Evolutionary conservation across 2,797 vertebrate species (phyloP), one percentile per base, ranked within the genome.

Genomic region (Protonibea diacanthus): DNA sequence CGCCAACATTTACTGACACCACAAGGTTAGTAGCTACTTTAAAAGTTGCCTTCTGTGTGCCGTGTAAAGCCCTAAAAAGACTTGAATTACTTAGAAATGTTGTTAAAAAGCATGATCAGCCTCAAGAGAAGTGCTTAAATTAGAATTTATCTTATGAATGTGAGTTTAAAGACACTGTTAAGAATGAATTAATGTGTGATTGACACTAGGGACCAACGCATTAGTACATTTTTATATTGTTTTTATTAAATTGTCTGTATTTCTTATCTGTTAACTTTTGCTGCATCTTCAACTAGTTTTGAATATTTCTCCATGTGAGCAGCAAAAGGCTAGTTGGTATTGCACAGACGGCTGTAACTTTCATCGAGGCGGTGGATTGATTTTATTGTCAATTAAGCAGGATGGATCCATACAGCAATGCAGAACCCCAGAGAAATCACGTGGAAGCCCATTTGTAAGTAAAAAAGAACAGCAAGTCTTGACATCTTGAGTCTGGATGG

Each of bases 321-420:
- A 44, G 23, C n/a, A 9, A 3, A 45, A 40, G 33, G 25, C n/a
- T 38, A 2, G n/a, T 44, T 49, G 45, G 21, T 21, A 3, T 20
- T 59, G 44, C 27, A 40, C 61, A 62, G 53, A 45, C 59, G 63
- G 48, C 61, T 73, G 57, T 27, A 61, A 47, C 33, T 44, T 70
- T 67, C 33, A 63, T 40, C 42, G 63, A 62, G 55, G 76, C 49
- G 44, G 8, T n/a, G 18, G 27, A 88, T 86, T 29, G 76, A 88
- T 82, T 86, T 59, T 61, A 62, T 67, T 87, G 83, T 74, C 80
- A 89, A 65, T 91, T 86, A 83, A 70, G 38, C 23, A 48, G 70
- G 47, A 78, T 58, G n/a, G 53, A 65, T 73, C 42, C 55, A 49
- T 44, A 59, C 11, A 78, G 67, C 8, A 20, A 14, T 45, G 44